Evolutionary conservation across 2,113 vertebrate genomes (phyloP), one percentile per base, ranked within the genome.

Genomic region (Aleadryas rufinucha): DNA sequence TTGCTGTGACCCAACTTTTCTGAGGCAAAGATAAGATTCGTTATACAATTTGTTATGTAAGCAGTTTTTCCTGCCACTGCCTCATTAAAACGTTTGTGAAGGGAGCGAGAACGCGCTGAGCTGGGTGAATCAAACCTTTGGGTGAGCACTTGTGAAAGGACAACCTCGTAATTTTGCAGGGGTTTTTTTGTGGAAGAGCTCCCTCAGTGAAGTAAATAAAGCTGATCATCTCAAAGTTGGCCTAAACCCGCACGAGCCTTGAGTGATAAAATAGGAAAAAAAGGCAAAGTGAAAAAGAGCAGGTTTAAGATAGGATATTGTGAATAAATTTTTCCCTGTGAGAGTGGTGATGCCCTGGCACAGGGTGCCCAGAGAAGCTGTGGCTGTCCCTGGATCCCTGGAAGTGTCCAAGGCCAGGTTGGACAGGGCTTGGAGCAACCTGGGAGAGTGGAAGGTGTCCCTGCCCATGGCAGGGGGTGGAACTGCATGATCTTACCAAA

Each of bases 1-100:
- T 1, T 92, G 37, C 66, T 74, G 77, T 31, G 78, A 84, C 75
- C 27, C 52, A 76, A 57, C 81, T 78, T 83, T 82, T 92, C 71
- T 27, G n/a, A 78, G 63, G 72, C 53, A 76, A 70, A 33, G 33
- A 91, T 45, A 89, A 80, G 63, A 80, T 69, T 39, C 10, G 44
- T 97, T 97, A 90, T 47, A 76, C 89, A 95, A 97, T 90, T 95
- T n/a, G 6, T 95, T 97, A 76, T 41, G 59, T 74, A 96, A 96
- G 63, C 52, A 82, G 16, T 37, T 92, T 92, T 72, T 37, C 61
- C 49, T 81, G 41, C 63, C 59, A 47, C 63, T 66, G 3, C 52
- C 74, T 96, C 47, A 84, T 86, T 80, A 79, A 84, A 86, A 45
- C 9, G 1, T 76, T 90, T 82, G 61, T 90, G 82, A 45, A 78